Conservation (phyloP, 2,797 vertebrate species). For the Momotus momota region DNA sequence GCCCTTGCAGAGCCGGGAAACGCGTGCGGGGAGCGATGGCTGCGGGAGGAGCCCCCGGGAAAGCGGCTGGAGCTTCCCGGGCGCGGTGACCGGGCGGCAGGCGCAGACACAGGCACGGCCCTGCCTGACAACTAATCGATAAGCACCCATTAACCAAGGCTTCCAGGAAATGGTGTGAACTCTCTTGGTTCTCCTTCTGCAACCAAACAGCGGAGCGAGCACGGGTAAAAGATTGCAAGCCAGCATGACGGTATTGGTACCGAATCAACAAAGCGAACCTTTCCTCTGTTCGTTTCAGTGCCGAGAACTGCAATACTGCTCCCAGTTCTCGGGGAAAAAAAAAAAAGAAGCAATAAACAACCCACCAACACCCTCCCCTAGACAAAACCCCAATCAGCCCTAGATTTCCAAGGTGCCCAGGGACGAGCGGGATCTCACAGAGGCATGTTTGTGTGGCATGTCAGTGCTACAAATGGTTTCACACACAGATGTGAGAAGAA, state of each 20-base stretch:
- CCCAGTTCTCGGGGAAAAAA: no score
- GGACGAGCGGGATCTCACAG: background rate
- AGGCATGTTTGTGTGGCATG: background rate
- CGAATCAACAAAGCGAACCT: background rate
- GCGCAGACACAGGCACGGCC: background rate
- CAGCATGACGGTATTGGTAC: background rate
- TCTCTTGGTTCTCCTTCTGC: background rate
- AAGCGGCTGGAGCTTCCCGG: background rate
- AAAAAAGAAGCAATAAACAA: no score
- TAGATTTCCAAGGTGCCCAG: background rate
- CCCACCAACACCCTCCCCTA: background rate
- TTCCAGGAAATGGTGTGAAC: background rate
- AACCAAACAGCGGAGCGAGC: background rate
- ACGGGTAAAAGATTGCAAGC: background rate
- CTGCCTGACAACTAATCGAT: constrained; percentile 43
- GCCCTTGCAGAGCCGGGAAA: background rate
- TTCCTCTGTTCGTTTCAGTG: background rate
- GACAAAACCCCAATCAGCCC: fast-evolving
- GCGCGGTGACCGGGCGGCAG: background rate
- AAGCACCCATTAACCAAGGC: background rate
- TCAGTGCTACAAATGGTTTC: background rate
- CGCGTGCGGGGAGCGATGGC: fast-evolving
- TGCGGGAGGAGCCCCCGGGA: background rate
- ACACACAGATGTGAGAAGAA: background rate
- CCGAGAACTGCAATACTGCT: background rate